Evolutionary conservation across 2,797 vertebrate species (phyloP).

Genomic region (Sebastiscus albofasciatus): DNA sequence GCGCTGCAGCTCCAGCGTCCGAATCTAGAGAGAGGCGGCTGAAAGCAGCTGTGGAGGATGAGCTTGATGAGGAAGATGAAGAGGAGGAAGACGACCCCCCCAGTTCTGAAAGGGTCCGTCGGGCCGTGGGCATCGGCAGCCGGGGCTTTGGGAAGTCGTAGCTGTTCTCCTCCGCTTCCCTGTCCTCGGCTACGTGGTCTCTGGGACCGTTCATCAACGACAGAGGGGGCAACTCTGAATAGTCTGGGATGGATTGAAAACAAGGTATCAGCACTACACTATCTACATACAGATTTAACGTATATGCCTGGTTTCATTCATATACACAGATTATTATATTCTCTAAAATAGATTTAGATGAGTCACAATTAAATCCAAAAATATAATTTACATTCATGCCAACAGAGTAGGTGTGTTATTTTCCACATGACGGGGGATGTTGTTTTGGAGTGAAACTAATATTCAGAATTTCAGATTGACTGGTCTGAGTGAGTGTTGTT

Average conservation of each 20-base stretch:
- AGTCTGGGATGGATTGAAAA: conserved; percentile 69
- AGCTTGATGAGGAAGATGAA: conserved; percentile 69
- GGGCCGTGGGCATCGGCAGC: conserved; percentile 79
- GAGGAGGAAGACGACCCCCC: conserved; percentile 85
- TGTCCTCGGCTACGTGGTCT: conserved; percentile 76
- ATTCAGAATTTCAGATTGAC: not conserved
- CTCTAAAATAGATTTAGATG: not conserved
- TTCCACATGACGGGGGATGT: not conserved
- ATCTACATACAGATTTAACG: not conserved
- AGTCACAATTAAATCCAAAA: not conserved
- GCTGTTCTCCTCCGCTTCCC: conserved; percentile 88
- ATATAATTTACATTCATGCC: not conserved
- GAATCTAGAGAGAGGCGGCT: conserved; percentile 87
- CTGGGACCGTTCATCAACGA: conserved; percentile 74
- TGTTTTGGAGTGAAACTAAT: not conserved
- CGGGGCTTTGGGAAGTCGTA: conserved; percentile 91
- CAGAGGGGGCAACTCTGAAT: conserved; percentile 83
- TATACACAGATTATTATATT: not conserved
- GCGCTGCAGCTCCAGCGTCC: conserved; percentile 73
- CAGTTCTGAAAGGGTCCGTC: conserved; percentile 92
- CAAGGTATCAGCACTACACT: not conserved
- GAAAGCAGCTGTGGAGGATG: conserved; percentile 82
- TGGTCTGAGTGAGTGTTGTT: not conserved
- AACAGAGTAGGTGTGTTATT: not conserved
- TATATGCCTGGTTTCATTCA: not conserved